Conservation (phyloP, 2,797 vertebrate genomes). For the Valencia hispanica region DNA sequence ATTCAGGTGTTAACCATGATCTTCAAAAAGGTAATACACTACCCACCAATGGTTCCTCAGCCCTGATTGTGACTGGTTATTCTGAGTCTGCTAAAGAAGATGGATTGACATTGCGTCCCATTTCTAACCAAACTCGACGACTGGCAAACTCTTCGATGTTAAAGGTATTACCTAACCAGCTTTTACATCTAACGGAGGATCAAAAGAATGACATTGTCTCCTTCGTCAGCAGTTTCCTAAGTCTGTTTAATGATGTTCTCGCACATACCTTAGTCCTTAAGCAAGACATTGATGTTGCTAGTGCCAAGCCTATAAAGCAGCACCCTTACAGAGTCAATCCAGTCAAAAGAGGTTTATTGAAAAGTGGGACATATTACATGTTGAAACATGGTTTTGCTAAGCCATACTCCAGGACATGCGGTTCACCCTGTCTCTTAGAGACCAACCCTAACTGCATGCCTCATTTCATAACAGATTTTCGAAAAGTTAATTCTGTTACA, state of each 20-base stretch:
- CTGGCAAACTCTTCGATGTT: neutral
- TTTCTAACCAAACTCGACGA: neutral
- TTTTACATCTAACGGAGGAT: neutral
- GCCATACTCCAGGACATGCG: neutral
- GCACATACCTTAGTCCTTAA: neutral
- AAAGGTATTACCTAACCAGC: neutral
- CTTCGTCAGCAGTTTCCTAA: no score
- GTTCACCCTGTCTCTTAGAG: neutral
- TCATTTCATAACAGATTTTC: no score
- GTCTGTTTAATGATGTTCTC: no score
- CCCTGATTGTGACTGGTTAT: neutral
- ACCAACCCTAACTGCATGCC: neutral
- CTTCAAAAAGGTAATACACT: neutral
- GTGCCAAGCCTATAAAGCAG: neutral
- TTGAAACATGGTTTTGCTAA: neutral
- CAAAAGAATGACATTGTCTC: neutral
- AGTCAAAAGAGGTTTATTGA: neutral
- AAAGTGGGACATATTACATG: neutral
- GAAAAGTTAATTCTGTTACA: no score
- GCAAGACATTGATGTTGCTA: neutral
- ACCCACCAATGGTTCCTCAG: neutral
- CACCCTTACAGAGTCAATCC: neutral
- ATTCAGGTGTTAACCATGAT: neutral
- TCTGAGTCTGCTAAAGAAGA: neutral
- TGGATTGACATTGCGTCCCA: neutral